Evolutionary conservation across 23 tunicate genomes (phyloP), one percentile per base, ranked within the genome.

Genomic region (Botrylloides violaceus): DNA sequence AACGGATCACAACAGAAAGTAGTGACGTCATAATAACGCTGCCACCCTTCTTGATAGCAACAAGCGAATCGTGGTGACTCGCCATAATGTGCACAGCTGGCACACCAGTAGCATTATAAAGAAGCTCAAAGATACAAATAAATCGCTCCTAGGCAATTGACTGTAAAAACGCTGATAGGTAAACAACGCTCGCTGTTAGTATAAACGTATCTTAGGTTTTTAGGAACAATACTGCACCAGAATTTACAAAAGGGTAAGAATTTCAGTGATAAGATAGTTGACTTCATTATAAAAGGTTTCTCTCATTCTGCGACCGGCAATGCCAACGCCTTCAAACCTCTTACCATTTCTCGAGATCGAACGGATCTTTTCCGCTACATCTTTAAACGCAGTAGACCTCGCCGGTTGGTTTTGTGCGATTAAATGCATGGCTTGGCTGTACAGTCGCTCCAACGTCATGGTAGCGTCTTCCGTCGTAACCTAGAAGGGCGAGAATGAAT

Each of bases 301-400:
- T 19, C 74, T 9, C 53, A 43, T 68, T 55, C 58, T 19, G 21
- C 47, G 36, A 20, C 1, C 74, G 56, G 25, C 37, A 24, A 4
- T 4, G 22, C 29, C 65, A 20, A 26, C 2, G 26, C 37, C 37
- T 68, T 68, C 74, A 43, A 68, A 68, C 18, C 74, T 24, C 0
- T 43, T 43, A 1, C 74, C 74, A 28, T 68, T 68, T 38, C 74
- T 38, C 27, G 74, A 68, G 36, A 68, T 32, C 0, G 74, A 68
- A 22, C 80, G 83, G 39, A 87, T 61, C 28, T 76, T 80, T 55
- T 87, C 80, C 12, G 78, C 76, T 50, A 79, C 80, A 22, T 80
- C 95, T 25, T 81, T 81, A 37, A 87, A 87, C 49, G 65, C 73
- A 32, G 76, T 76, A 2, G 81, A 75, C 36, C 80, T 80, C 61